Percentiles rank a stretch among this genome's conserved stretches.
phyloP scores from a whole-genome alignment of 1,140 invertebrate genomes.

The Zophobas atratus region DNA sequence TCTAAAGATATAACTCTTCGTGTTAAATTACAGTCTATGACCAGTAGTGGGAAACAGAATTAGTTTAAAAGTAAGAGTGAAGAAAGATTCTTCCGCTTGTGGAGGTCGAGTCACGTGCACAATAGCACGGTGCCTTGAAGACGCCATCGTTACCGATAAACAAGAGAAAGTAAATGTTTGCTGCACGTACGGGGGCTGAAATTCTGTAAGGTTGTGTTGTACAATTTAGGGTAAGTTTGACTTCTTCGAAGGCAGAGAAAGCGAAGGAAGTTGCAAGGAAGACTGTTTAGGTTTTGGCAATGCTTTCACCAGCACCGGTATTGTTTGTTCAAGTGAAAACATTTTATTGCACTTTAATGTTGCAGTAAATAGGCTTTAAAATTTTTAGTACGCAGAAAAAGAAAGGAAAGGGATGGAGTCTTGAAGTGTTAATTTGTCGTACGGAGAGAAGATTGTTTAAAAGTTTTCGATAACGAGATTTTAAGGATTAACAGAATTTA shows the following conservation, averaged over 20 bases:
- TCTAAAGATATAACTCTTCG: no score
- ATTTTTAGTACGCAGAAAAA: no score
- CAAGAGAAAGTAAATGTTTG: slow-evolving; percentile 2
- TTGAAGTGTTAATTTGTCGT: no score
- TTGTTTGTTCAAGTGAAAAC: slow-evolving; percentile 44
- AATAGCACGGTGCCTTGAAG: slow-evolving; percentile 4
- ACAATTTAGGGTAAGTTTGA: slow-evolving; percentile 16
- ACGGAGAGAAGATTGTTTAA: no score
- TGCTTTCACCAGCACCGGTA: slow-evolving; percentile 36
- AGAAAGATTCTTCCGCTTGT: neutral
- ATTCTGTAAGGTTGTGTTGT: slow-evolving; percentile 13
- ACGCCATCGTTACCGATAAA: neutral
- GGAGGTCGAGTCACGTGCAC: slow-evolving; percentile 12
- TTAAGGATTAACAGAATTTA: no score
- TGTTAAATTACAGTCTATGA: no score
- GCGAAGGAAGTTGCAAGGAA: slow-evolving; percentile 20
- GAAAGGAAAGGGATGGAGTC: neutral
- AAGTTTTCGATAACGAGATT: no score
- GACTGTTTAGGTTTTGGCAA: slow-evolving; percentile 17
- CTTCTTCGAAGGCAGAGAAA: slow-evolving; percentile 21
- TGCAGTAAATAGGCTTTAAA: neutral
- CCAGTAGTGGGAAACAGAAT: neutral
- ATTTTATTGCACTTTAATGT: slow-evolving; percentile 41
- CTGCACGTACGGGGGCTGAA: slow-evolving; percentile 1
- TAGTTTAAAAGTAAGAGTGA: slow-evolving; percentile 15